Percentiles rank a stretch among this genome's conserved stretches.
Conservation (phyloP, 2,888 invertebrate species). For the Leucania comma region DNA sequence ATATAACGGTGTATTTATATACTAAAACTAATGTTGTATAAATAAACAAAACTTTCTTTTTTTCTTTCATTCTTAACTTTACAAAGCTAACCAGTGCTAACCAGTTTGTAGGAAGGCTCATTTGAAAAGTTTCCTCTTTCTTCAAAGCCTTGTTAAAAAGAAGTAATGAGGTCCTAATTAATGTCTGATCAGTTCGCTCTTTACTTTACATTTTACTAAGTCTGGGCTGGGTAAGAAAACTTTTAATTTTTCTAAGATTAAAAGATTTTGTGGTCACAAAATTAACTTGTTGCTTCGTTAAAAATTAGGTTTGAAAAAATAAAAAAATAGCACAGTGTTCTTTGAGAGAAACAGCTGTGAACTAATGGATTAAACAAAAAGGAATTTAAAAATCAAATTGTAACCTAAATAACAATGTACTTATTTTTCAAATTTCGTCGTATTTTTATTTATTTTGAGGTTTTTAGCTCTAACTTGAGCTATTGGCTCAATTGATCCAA, state of each 20-base stretch:
- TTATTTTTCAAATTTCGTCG: too few relatives aligned
- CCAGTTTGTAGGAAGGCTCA: not conserved
- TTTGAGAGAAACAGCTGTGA: not conserved
- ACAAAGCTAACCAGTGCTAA: not conserved
- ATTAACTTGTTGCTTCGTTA: not conserved
- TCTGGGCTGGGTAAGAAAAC: not conserved
- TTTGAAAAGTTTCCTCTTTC: conserved; percentile 9
- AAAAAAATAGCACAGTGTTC: not conserved
- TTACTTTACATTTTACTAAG: conserved; percentile 1
- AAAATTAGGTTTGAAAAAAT: not conserved
- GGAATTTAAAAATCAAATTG: too few relatives aligned
- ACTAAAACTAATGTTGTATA: too few relatives aligned
- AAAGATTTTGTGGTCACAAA: not conserved
- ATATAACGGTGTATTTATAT: too few relatives aligned
- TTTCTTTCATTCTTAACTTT: not conserved
- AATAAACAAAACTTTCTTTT: too few relatives aligned
- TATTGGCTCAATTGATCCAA: too few relatives aligned
- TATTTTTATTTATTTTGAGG: too few relatives aligned
- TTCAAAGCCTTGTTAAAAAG: conserved; percentile 1
- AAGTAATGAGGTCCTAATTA: conserved; percentile 24
- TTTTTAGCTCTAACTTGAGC: too few relatives aligned
- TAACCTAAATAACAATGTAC: too few relatives aligned
- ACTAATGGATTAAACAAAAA: not conserved
- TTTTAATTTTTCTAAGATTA: not conserved
- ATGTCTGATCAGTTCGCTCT: conserved; percentile 19